Conservation (phyloP, 2,113 vertebrate species). For the Microcebus griseorufus region DNA sequence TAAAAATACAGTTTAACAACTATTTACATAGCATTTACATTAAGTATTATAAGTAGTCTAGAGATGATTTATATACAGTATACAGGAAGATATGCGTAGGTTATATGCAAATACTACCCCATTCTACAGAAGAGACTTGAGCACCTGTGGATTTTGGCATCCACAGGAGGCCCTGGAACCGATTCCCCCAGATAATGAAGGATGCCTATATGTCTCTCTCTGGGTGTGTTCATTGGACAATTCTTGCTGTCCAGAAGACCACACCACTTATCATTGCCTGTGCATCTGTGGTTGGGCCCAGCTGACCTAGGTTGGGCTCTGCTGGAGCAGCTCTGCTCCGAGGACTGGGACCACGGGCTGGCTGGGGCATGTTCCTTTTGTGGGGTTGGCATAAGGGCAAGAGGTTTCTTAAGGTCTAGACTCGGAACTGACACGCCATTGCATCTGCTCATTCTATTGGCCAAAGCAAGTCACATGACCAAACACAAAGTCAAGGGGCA, state of each 20-base stretch:
- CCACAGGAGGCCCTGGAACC: neutral
- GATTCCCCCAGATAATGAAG: neutral
- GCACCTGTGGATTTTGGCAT: neutral
- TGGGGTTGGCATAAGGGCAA: neutral
- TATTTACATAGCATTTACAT: neutral
- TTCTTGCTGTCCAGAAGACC: neutral
- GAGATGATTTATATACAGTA: too few relatives aligned
- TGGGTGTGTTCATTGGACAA: neutral
- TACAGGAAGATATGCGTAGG: neutral
- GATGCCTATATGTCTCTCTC: neutral
- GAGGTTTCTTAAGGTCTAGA: neutral
- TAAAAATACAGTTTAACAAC: neutral
- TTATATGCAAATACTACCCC: neutral
- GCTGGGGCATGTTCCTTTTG: neutral
- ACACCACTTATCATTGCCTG: neutral
- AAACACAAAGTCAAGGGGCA: neutral
- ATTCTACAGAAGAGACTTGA: neutral
- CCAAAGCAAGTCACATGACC: neutral
- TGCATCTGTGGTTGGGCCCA: neutral
- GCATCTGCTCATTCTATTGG: neutral
- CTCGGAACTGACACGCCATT: neutral
- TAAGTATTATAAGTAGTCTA: neutral
- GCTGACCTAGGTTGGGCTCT: neutral
- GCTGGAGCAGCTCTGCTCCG: neutral
- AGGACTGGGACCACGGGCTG: accelerated